Conservation (phyloP, 2,888 invertebrate species). For the Dexiosoma caninum region DNA sequence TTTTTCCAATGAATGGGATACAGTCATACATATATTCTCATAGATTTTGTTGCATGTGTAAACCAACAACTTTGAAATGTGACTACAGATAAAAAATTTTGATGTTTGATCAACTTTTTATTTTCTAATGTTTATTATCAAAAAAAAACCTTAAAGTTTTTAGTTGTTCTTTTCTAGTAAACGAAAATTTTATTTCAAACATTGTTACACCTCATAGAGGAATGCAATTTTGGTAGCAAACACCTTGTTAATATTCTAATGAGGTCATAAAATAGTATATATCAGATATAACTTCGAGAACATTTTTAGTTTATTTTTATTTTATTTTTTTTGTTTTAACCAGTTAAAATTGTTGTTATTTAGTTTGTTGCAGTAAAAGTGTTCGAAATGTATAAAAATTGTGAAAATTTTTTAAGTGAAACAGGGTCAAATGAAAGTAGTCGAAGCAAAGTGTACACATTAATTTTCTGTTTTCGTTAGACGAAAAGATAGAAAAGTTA, state of each 20-base stretch:
- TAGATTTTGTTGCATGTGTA: too few relatives aligned
- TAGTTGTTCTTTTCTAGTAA: constrained; percentile 13
- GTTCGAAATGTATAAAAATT: constrained; percentile 27
- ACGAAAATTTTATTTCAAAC: constrained; percentile 1
- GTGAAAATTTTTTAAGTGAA: constrained; percentile 36
- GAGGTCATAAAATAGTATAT: constrained; percentile 52
- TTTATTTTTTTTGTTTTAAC: too few relatives aligned
- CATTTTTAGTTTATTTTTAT: constrained; percentile 6
- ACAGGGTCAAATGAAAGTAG: constrained; percentile 47
- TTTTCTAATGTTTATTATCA: too few relatives aligned
- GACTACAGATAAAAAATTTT: too few relatives aligned
- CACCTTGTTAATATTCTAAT: constrained; percentile 39
- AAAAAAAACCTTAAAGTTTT: constrained; percentile 23
- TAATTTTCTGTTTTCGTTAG: neutral
- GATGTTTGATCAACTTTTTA: too few relatives aligned
- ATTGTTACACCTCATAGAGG: constrained; percentile 34
- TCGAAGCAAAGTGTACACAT: constrained; percentile 31
- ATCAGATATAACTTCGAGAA: constrained; percentile 45
- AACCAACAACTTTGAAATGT: too few relatives aligned
- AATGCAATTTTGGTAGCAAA: neutral
- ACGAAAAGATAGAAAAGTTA: constrained; percentile 9
- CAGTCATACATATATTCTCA: too few relatives aligned
- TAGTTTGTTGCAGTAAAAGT: constrained; percentile 30
- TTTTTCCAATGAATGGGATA: too few relatives aligned
- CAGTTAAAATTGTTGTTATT: neutral